These are phyloP conservation scores for Nemoura dubitans DNA, from an alignment of 2,888 invertebrate genomes.

Conservation along the genomic window DNA sequence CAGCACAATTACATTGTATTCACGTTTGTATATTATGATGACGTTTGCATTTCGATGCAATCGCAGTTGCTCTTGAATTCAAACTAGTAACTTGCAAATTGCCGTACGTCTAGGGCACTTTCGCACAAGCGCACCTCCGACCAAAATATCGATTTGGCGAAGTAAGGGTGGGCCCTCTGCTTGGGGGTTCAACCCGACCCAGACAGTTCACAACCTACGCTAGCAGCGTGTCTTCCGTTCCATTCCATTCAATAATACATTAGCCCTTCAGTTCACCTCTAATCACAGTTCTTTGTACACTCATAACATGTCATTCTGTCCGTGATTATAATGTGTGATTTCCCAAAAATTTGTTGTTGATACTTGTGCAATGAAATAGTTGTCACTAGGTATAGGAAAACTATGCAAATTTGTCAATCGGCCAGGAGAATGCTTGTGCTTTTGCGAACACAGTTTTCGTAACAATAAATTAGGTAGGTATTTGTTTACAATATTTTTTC, in stretches of 20 bases:
- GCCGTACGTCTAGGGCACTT: background rate
- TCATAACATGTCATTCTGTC: background rate
- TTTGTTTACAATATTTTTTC: background rate
- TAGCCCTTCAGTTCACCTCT: background rate
- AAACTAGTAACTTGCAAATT: background rate
- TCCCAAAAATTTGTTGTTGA: background rate
- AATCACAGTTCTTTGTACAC: background rate
- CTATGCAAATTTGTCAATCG: background rate
- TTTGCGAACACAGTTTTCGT: background rate
- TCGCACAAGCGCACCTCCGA: background rate
- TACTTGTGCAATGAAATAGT: background rate
- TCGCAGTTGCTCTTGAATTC: background rate
- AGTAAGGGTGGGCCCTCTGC: background rate
- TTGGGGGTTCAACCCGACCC: background rate
- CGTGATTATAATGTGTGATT: too few relatives aligned
- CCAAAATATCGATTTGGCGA: background rate
- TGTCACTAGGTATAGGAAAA: background rate
- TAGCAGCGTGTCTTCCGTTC: background rate
- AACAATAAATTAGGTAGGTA: background rate
- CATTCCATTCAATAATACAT: background rate
- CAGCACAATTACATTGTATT: too few relatives aligned
- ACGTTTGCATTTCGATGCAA: too few relatives aligned
- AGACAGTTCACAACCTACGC: background rate
- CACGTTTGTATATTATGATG: too few relatives aligned
- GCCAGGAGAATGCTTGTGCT: background rate